These are phyloP conservation scores for Condylura cristata DNA, from an alignment of 2,113 vertebrate species.

Conservation along the genomic window DNA sequence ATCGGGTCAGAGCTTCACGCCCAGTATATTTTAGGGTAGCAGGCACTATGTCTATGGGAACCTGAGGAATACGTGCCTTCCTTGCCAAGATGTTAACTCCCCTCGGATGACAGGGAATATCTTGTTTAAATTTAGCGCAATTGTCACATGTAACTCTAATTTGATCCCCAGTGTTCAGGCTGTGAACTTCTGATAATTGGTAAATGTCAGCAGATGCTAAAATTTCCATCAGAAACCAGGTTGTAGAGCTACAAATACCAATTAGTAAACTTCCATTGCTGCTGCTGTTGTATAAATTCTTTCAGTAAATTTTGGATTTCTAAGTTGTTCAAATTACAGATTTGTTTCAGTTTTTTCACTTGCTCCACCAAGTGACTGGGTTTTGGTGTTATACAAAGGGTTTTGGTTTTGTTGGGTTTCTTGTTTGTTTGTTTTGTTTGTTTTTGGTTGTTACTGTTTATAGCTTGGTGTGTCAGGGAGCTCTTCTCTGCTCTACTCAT, in stretches of 20 bases:
- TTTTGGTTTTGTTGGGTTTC: not conserved
- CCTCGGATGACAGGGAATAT: not conserved
- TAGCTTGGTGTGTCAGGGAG: not conserved
- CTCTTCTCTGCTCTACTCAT: not conserved
- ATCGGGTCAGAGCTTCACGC: not conserved
- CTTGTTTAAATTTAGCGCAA: not conserved
- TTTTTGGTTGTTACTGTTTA: not conserved
- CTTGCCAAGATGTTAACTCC: not conserved
- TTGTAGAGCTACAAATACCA: not conserved
- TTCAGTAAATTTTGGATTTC: not conserved
- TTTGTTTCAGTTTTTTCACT: not conserved
- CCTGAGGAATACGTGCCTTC: not conserved
- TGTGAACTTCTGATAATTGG: not conserved
- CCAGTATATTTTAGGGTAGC: not conserved
- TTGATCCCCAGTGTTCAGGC: not conserved
- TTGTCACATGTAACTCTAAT: not conserved
- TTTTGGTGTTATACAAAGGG: not conserved
- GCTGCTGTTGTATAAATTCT: not conserved
- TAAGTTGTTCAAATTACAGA: not conserved
- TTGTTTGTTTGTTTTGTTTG: not conserved
- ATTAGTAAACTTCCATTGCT: not conserved
- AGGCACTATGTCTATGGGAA: not conserved
- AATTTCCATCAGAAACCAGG: conserved; percentile 11
- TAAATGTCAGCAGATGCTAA: conserved; percentile 18
- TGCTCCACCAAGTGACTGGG: no score